Percentiles rank a stretch among this genome's conserved stretches.
Evolutionary conservation across 2,888 invertebrate species (phyloP).

Genomic region (Leucoptera coffeella): DNA sequence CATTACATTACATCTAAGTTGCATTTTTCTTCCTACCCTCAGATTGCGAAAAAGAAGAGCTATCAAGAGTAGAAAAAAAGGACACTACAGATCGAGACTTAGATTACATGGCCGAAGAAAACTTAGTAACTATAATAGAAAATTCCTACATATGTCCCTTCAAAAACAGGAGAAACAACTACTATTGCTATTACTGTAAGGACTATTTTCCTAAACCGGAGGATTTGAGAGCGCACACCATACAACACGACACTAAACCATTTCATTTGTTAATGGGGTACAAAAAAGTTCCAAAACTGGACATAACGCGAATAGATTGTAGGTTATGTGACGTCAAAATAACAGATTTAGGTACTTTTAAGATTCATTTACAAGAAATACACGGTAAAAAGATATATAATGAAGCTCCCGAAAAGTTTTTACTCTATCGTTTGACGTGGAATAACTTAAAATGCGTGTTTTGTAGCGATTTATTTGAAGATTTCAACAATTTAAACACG

Average conservation of each 20-base stretch:
- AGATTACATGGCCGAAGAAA: constrained; percentile 41
- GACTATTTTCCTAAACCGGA: constrained; percentile 39
- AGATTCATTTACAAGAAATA: constrained; percentile 26
- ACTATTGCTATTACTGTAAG: constrained; percentile 42
- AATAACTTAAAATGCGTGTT: constrained; percentile 36
- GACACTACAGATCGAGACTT: constrained; percentile 30
- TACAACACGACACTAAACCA: constrained; percentile 32
- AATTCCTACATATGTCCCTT: constrained; percentile 39
- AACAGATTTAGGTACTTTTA: constrained; percentile 24
- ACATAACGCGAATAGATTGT: constrained; percentile 36
- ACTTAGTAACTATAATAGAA: constrained; percentile 32
- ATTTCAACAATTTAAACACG: constrained; percentile 32
- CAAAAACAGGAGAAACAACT: constrained; percentile 35
- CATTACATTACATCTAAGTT: no score
- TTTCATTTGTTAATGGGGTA: constrained; percentile 37
- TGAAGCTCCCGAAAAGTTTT: constrained; percentile 34
- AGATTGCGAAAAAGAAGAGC: constrained; percentile 13
- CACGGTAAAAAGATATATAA: constrained; percentile 39
- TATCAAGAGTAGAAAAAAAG: constrained; percentile 23
- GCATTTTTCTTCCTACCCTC: constrained; percentile 5
- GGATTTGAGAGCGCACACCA: constrained; percentile 32
- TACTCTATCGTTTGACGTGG: constrained; percentile 29
- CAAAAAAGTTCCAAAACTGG: constrained; percentile 39
- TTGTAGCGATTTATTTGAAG: constrained; percentile 36
- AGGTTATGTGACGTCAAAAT: constrained; percentile 26